Evolutionary conservation across 2,888 invertebrate genomes (phyloP).

Genomic region (Pristionchus arcanus): DNA sequence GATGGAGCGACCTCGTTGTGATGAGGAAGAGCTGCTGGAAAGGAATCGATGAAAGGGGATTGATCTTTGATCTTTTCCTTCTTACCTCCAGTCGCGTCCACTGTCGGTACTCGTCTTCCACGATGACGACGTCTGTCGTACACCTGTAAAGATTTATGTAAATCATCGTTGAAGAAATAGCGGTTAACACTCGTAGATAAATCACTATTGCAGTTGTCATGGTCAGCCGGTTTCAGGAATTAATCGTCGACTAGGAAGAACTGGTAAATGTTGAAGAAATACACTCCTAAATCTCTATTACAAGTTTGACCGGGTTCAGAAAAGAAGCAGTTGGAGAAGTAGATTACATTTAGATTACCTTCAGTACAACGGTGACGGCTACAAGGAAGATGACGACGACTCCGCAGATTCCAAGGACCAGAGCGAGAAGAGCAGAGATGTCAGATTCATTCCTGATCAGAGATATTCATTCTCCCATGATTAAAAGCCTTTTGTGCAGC

Average conservation of each 20-base stretch:
- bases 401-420: conserved; percentile 61
- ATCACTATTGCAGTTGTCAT: too few relatives aligned
- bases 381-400: conserved; percentile 58
- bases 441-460: conserved; percentile 57
- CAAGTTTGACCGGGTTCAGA: too few relatives aligned
- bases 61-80: not conserved
- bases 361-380: conserved; percentile 35
- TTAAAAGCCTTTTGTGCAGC: not conserved
- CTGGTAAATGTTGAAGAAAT: not conserved
- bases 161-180: not conserved
- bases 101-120: conserved; percentile 15
- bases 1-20: conserved; percentile 60
- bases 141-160: not conserved
- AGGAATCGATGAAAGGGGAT: not conserved
- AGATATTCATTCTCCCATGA: not conserved
- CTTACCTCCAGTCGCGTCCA: conserved; percentile 47
- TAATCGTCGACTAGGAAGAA: too few relatives aligned
- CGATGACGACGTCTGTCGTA: conserved; percentile 43
- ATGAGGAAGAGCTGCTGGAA: conserved; percentile 51
- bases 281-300: too few relatives aligned
- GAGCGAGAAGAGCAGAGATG: conserved; percentile 60
- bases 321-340: too few relatives aligned
- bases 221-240: too few relatives aligned
- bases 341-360: too few relatives aligned
- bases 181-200: too few relatives aligned